These are phyloP conservation scores for Lagenorhynchus albirostris DNA, from an alignment of 2,113 vertebrate species.

Conservation along the genomic window DNA sequence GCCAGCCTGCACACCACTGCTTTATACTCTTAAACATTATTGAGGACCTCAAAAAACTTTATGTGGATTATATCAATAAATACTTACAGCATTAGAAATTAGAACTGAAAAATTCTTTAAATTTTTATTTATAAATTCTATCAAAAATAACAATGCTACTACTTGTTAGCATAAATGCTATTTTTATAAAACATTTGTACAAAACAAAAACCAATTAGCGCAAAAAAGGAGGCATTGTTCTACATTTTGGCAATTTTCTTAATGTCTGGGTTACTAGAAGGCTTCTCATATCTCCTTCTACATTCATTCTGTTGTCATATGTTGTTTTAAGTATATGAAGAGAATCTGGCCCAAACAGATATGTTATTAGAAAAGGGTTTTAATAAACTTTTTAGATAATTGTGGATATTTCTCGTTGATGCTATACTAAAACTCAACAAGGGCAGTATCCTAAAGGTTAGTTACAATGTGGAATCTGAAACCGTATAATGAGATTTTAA, in stretches of 20 bases:
- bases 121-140: neutral
- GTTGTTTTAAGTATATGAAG: neutral
- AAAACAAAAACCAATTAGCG: neutral
- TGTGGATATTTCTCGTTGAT: neutral
- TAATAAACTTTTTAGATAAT: neutral
- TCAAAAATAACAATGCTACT: neutral
- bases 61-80: neutral
- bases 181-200: neutral
- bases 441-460: neutral
- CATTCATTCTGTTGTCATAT: neutral
- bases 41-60: neutral
- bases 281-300: neutral
- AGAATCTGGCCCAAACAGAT: neutral
- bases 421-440: neutral
- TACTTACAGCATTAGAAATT: neutral
- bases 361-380: neutral
- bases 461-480: neutral
- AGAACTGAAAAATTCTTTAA: neutral
- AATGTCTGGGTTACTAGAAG: neutral
- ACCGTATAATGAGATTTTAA: neutral
- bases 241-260: neutral
- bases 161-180: neutral
- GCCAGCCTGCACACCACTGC: neutral
- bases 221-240: neutral
- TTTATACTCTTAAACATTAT: neutral